Evolutionary conservation across 2,113 vertebrate species (phyloP).

Genomic region (Chroicocephalus ridibundus): DNA sequence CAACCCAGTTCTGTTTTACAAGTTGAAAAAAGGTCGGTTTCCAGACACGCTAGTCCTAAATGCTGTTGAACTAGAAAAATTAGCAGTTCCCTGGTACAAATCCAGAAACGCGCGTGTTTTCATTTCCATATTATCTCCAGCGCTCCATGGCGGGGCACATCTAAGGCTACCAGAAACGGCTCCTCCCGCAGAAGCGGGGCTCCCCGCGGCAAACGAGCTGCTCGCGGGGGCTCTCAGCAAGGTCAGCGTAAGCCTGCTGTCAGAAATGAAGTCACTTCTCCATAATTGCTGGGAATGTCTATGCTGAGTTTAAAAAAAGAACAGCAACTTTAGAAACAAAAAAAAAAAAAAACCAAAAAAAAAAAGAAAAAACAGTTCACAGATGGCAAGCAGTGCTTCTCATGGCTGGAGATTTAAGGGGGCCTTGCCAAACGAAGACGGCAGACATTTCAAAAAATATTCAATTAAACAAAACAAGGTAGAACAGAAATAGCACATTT

Average conservation of each 20-base stretch:
- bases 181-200: not conserved
- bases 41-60: not conserved
- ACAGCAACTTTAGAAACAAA: not conserved
- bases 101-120: not conserved
- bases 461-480: not conserved
- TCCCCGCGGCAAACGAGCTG: not conserved
- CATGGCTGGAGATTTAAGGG: not conserved
- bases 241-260: not conserved
- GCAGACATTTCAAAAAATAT: not conserved
- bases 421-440: not conserved
- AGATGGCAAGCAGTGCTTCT: not conserved
- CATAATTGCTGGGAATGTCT: not conserved
- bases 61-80: not conserved
- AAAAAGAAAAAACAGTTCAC: not conserved
- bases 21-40: not conserved
- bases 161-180: fast-evolving
- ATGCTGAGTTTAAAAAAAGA: not conserved
- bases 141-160: fast-evolving
- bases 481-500: not conserved
- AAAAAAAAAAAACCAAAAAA: not conserved
- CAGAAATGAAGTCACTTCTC: not conserved
- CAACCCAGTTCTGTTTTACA: not conserved
- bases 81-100: not conserved
- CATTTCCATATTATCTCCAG: not conserved
- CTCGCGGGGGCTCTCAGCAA: not conserved